Evolutionary conservation across 30 jellyfish, hydroid and myxozoan genomes (phyloP).

Genomic region (Hydra vulgaris): DNA sequence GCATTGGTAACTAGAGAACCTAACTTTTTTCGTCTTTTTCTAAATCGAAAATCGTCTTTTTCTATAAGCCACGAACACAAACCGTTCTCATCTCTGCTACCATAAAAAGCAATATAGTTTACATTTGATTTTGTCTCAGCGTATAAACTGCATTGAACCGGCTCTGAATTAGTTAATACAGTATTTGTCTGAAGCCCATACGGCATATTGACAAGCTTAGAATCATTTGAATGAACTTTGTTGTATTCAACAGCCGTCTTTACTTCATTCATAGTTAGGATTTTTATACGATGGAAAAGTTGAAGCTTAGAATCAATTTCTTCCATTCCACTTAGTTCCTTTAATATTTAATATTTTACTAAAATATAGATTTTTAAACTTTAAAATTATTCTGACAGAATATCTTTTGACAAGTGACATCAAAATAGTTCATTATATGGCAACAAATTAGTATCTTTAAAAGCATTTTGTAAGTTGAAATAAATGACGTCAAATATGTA

Average conservation of each 20-base stretch:
- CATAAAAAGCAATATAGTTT: constrained; percentile 55
- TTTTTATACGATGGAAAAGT: neutral
- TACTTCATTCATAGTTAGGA: neutral
- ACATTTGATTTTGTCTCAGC: constrained; percentile 24
- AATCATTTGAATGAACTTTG: neutral
- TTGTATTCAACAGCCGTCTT: neutral
- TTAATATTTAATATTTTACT: neutral
- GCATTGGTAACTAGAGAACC: constrained; percentile 31
- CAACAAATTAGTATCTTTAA: too few relatives aligned
- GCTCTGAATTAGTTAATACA: constrained; percentile 46
- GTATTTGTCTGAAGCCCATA: constrained; percentile 46
- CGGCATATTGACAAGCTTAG: constrained; percentile 21
- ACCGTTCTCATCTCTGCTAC: constrained; percentile 60
- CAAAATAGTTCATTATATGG: too few relatives aligned
- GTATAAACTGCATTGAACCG: constrained; percentile 41
- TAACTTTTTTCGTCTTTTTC: constrained; percentile 13
- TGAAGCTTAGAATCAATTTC: neutral
- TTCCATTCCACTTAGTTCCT: neutral
- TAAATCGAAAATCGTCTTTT: constrained; percentile 8
- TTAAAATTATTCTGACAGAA: too few relatives aligned
- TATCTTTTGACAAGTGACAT: too few relatives aligned
- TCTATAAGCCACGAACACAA: constrained; percentile 52
- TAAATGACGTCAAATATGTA: neutral
- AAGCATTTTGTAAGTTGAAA: too few relatives aligned
- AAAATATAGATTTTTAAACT: too few relatives aligned